Percentiles rank a stretch among this genome's conserved stretches.
Conservation (phyloP, 2,113 vertebrate genomes). For the Shinisaurus crocodilurus region DNA sequence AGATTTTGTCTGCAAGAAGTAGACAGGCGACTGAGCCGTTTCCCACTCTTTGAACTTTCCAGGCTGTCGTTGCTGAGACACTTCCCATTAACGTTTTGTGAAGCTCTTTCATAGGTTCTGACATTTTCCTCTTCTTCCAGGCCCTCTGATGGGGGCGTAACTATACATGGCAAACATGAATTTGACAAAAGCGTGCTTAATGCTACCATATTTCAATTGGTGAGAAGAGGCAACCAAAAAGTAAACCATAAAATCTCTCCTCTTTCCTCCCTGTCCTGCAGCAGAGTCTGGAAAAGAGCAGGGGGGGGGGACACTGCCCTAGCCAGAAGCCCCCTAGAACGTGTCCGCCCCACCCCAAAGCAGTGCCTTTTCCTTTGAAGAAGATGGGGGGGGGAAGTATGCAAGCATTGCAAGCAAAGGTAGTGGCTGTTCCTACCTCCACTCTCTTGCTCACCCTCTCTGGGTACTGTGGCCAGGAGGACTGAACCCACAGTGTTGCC, state of each 20-base stretch:
- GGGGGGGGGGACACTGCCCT: neutral
- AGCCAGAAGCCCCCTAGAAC: neutral
- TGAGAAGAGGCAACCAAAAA: neutral
- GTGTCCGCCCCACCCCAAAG: neutral
- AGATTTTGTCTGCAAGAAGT: neutral
- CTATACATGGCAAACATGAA: no score
- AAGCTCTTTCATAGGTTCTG: neutral
- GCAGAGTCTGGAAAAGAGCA: neutral
- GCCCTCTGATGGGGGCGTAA: neutral
- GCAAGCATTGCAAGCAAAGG: neutral
- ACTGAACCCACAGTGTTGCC: neutral
- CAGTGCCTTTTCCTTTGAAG: neutral
- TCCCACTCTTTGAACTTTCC: neutral
- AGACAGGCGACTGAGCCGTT: neutral
- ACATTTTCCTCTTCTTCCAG: neutral
- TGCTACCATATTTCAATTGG: neutral
- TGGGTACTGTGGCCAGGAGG: neutral
- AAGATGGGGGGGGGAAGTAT: no score
- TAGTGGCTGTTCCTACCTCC: no score
- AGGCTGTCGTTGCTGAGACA: neutral
- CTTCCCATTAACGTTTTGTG: neutral
- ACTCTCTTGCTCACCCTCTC: neutral
- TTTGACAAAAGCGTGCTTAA: neutral
- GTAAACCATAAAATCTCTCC: neutral
- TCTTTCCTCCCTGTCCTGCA: neutral